Evolutionary conservation across 2,888 invertebrate genomes (phyloP).

Genomic region (Drosophila putrida): DNA sequence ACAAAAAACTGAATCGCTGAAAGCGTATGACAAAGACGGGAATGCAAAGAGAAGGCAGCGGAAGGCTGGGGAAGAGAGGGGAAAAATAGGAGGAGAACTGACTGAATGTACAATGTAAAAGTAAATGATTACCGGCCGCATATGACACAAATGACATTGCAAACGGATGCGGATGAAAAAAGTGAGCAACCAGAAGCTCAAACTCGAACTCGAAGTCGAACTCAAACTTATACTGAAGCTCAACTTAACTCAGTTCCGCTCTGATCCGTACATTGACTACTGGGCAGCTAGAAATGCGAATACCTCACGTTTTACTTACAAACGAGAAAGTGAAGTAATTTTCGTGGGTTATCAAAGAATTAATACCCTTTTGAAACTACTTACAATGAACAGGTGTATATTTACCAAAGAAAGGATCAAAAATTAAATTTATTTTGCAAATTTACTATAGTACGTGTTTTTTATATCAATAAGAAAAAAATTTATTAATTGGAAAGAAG

Average conservation of each 20-base stretch:
- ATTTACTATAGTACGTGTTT: too few relatives aligned
- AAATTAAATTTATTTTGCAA: too few relatives aligned
- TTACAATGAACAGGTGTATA: too few relatives aligned
- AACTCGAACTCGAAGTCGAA: constrained; percentile 5
- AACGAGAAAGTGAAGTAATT: background rate
- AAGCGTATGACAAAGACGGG: constrained; percentile 25
- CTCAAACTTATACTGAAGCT: constrained; percentile 12
- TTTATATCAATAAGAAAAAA: too few relatives aligned
- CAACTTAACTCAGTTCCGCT: constrained; percentile 31
- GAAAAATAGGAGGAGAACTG: background rate
- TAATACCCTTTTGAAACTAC: background rate
- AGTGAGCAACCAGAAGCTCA: constrained; percentile 26
- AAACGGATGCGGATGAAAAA: constrained; percentile 80
- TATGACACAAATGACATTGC: constrained; percentile 77
- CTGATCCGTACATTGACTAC: constrained; percentile 36
- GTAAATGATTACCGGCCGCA: constrained; percentile 68
- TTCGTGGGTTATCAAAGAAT: background rate
- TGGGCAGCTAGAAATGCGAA: constrained; percentile 45
- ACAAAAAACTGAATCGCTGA: constrained; percentile 49
- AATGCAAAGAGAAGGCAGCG: background rate
- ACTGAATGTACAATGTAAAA: constrained; percentile 29
- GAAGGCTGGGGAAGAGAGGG: background rate
- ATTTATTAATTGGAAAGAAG: too few relatives aligned
- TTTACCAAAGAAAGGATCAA: too few relatives aligned
- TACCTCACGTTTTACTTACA: constrained; percentile 36